Evolutionary conservation across 2,888 invertebrate species (phyloP), one percentile per base, ranked within the genome.

Genomic region (Conchocele bisecta): DNA sequence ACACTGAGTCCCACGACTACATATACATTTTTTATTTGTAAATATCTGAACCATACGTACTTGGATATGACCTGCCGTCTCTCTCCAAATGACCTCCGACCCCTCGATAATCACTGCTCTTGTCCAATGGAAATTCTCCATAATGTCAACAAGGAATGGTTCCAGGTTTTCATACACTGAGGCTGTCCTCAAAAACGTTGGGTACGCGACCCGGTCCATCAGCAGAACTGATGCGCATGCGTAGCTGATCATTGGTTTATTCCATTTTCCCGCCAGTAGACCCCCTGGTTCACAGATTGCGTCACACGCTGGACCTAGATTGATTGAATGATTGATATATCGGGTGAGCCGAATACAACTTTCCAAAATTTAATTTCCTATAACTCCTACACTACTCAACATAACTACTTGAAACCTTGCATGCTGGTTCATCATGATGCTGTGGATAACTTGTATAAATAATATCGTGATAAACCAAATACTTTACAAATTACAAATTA

Each of bases 271-370:
- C 1, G 83, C 83, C 48, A 88, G 60, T 2, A 81, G 73, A 6
- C 84, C 86, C 1, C 80, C 83, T 6, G 85, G 75, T 20, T 75
- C 66, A 51, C 88, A 88, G 5, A 86, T 77, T 9, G 80, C 78
- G 42, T 88, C 86, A 65, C 86, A 86, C 0, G 79, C 79, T 2
- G 84, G 84, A n/a, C 86, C 86, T 86, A 60, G 22, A 67, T 53
- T 48, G n/a, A n/a, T n/a, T n/a, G n/a, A n/a, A n/a, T n/a, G n/a
- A n/a, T n/a, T n/a, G n/a, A n/a, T n/a, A n/a, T n/a, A n/a, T n/a
- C n/a, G n/a, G n/a, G n/a, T n/a, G n/a, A n/a, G n/a, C n/a, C n/a
- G n/a, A n/a, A n/a, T n/a, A n/a, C n/a, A n/a, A n/a, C n/a, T n/a
- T n/a, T n/a, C n/a, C n/a, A n/a, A n/a, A n/a, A n/a, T n/a, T n/a